phyloP scores from a whole-genome alignment of 2,113 vertebrate species.

The Cheilinus undulatus region DNA sequence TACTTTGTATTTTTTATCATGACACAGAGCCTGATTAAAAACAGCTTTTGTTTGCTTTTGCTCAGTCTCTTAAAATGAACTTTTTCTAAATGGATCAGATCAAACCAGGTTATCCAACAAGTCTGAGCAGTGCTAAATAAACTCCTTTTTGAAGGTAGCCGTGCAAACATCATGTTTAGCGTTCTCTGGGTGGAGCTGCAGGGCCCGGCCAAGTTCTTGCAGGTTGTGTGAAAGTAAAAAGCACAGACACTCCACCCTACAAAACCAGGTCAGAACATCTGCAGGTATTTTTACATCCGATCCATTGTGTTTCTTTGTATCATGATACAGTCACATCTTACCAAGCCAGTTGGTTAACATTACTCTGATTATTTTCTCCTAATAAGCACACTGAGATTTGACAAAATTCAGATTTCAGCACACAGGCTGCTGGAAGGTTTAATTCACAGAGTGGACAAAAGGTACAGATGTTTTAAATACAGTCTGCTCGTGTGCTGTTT shows the following conservation, averaged over 20 bases:
- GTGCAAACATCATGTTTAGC: background rate
- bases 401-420: background rate
- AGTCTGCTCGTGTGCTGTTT: too few species aligned
- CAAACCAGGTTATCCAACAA: background rate
- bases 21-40: too few species aligned
- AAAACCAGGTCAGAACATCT: background rate
- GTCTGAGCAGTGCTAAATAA: background rate
- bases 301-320: background rate
- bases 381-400: background rate
- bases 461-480: too few species aligned
- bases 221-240: constrained; percentile 19
- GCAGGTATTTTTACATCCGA: constrained; percentile 18
- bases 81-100: background rate
- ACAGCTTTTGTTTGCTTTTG: too few species aligned
- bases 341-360: constrained; percentile 23
- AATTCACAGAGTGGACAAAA: background rate
- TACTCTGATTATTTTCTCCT: background rate
- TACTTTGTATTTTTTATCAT: too few species aligned
- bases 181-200: constrained; percentile 45
- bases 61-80: too few species aligned
- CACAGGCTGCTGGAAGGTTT: background rate
- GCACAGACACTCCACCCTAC: constrained; percentile 34
- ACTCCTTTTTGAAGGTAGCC: background rate
- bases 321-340: background rate
- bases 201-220: constrained; percentile 44